A percentile compares a stretch with the other conserved stretches of the same genome.
Conservation (phyloP, 2,888 invertebrate genomes). For the Willowsia nigromaculata region DNA sequence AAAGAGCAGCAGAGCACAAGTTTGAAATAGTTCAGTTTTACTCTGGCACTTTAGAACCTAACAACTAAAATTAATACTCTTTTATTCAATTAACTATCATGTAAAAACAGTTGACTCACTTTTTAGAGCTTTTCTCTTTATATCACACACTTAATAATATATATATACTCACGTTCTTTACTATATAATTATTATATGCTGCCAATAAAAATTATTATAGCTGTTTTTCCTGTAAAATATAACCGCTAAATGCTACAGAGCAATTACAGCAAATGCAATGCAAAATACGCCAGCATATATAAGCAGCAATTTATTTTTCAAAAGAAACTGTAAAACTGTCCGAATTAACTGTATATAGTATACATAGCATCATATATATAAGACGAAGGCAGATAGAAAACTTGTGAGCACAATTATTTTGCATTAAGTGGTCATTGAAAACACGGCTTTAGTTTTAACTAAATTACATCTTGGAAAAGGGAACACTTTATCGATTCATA, state of each 20-base stretch:
- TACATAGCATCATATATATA: neutral
- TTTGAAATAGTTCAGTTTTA: slow-evolving; percentile 43
- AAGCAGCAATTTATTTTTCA: neutral
- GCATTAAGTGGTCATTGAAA: neutral
- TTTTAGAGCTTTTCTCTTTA: slow-evolving; percentile 38
- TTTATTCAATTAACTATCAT: neutral
- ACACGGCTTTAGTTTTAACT: neutral
- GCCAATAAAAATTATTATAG: slow-evolving; percentile 3
- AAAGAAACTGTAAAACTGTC: neutral
- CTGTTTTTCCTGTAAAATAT: slow-evolving; percentile 3
- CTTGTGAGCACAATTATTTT: neutral
- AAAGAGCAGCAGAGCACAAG: slow-evolving; percentile 10
- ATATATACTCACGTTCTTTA: slow-evolving; percentile 7
- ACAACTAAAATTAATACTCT: neutral
- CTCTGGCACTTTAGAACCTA: slow-evolving; percentile 38
- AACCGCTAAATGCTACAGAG: slow-evolving; percentile 25
- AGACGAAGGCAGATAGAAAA: slow-evolving; percentile 1
- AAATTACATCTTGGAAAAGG: neutral
- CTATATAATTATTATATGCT: slow-evolving; percentile 9
- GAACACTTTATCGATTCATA: neutral
- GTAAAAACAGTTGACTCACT: slow-evolving; percentile 24
- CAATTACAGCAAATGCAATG: slow-evolving; percentile 9
- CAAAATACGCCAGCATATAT: neutral
- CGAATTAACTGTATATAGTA: too few relatives aligned
- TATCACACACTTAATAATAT: slow-evolving; percentile 20